Evolutionary conservation across 2,797 vertebrate species (phyloP).

Genomic region (Lepilemur ruficaudatus): DNA sequence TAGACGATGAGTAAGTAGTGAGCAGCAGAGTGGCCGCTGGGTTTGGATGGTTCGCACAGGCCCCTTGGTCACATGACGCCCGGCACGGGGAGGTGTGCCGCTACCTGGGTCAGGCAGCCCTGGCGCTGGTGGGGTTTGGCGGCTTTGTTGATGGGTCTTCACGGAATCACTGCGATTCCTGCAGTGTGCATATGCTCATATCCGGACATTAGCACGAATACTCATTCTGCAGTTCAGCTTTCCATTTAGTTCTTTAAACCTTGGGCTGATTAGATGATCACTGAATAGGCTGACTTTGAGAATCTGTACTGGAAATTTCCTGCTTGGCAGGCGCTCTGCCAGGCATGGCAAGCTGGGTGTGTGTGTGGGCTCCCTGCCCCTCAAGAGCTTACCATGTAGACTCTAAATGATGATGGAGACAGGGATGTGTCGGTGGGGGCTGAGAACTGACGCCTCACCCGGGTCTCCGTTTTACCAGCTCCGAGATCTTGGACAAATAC

Average conservation of each 20-base stretch:
- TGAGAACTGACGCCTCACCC: background rate
- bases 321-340: background rate
- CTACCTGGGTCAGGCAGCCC: background rate
- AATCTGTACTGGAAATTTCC: background rate
- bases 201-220: background rate
- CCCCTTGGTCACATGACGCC: rapidly evolving
- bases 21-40: rapidly evolving
- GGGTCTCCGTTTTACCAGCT: background rate
- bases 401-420: too few species aligned
- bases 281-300: background rate
- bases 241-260: background rate
- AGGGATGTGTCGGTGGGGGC: rapidly evolving
- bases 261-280: background rate
- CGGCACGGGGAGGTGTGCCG: too few species aligned
- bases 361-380: background rate
- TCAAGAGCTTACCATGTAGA: background rate
- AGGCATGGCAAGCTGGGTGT: background rate
- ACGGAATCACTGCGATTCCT: background rate
- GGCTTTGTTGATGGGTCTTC: background rate
- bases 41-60: rapidly evolving
- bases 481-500: background rate
- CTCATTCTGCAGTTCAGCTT: background rate
- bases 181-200: background rate
- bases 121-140: rapidly evolving
- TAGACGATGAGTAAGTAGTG: rapidly evolving